phyloP scores from a whole-genome alignment of 2,797 vertebrate genomes.

The Podarcis siculus region DNA sequence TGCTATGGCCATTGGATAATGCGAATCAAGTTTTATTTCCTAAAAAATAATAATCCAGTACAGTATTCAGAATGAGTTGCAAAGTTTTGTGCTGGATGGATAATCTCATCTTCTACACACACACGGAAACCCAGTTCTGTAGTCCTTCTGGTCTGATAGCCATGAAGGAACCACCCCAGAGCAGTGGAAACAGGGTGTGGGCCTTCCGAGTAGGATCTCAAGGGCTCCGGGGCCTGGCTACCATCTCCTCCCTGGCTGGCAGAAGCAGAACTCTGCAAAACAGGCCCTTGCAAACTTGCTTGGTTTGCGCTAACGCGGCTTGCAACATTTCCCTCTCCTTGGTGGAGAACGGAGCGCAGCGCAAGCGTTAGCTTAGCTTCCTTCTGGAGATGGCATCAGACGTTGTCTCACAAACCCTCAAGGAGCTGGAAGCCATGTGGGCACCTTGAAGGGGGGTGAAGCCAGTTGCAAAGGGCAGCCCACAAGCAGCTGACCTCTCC shows the following conservation, averaged over 20 bases:
- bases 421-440: too few species aligned
- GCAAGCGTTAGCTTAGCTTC: too few species aligned
- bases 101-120: too few species aligned
- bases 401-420: not conserved
- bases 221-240: not conserved
- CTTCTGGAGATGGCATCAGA: not conserved
- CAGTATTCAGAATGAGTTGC: too few species aligned
- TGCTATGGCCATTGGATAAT: too few species aligned
- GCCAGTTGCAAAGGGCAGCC: not conserved
- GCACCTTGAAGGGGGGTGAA: too few species aligned
- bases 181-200: not conserved
- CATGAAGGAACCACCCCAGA: not conserved
- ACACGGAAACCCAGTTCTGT: too few species aligned
- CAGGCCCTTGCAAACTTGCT: not conserved
- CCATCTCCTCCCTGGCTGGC: not conserved
- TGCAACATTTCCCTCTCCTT: not conserved
- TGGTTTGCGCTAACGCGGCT: rapidly evolving
- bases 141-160: not conserved
- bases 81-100: too few species aligned
- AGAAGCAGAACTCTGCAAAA: not conserved
- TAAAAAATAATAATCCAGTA: too few species aligned
- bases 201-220: not conserved
- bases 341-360: not conserved
- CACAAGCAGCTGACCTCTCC: not conserved
- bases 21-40: too few species aligned